Percentiles rank a stretch among this genome's conserved stretches.
These are phyloP conservation scores for Tympanuchus pallidicinctus DNA, from an alignment of 2,113 vertebrate genomes.

Conservation along the genomic window DNA sequence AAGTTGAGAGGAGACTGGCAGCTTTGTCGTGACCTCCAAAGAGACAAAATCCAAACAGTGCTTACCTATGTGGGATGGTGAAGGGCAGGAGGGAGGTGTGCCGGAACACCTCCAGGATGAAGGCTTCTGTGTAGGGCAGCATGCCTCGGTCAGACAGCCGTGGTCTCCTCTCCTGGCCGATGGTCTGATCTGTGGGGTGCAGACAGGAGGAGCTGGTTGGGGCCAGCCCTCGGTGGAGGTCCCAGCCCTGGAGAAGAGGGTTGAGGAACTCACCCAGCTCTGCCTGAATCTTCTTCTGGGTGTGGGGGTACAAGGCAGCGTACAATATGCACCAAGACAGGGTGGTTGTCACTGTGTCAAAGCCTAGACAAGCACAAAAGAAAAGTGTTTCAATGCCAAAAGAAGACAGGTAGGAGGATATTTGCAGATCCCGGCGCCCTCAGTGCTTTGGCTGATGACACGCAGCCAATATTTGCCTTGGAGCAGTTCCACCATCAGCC, in stretches of 20 bases:
- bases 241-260: rapidly evolving
- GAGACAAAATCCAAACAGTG: rapidly evolving
- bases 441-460: not conserved
- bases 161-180: constrained; percentile 82
- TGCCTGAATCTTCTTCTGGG: constrained; percentile 87
- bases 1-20: not conserved
- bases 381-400: not conserved
- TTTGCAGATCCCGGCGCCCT: not conserved
- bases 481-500: not conserved
- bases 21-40: rapidly evolving
- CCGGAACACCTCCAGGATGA: constrained; percentile 90
- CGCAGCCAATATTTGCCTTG: not conserved
- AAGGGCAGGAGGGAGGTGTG: constrained; percentile 92
- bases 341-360: constrained; percentile 89
- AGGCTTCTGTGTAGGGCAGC: constrained; percentile 87
- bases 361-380: constrained; percentile 77
- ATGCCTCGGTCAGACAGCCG: constrained; percentile 78
- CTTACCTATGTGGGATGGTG: constrained; percentile 92
- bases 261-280: constrained; percentile 84
- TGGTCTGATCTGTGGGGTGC: constrained; percentile 76
- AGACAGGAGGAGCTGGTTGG: not conserved
- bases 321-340: constrained; percentile 92
- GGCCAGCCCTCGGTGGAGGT: rapidly evolving
- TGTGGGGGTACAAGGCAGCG: constrained; percentile 79
- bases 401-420: rapidly evolving